Evolutionary conservation across 2,113 vertebrate genomes (phyloP).

Genomic region (Isichthys henryi): DNA sequence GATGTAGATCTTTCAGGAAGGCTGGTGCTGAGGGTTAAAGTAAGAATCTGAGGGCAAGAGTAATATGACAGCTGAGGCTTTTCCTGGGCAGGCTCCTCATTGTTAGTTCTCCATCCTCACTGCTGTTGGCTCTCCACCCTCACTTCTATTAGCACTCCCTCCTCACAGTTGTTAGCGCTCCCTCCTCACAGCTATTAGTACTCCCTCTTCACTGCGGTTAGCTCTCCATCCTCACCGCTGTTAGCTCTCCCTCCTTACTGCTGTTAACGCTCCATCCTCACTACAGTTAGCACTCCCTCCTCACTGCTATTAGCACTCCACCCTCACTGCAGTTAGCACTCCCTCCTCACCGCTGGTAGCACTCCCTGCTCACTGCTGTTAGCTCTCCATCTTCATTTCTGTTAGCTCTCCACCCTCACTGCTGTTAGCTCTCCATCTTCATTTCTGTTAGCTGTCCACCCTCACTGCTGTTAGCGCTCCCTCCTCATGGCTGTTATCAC

Average conservation of each 20-base stretch:
- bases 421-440: neutral
- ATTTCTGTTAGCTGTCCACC: no score
- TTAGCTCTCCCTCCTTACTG: no score
- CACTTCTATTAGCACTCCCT: neutral
- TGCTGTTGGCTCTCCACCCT: neutral
- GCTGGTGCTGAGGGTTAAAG: neutral
- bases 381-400: neutral
- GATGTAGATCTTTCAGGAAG: neutral
- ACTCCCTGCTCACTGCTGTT: neutral
- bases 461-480: no score
- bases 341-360: no score
- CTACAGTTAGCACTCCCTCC: neutral
- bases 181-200: neutral
- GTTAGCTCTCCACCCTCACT: neutral
- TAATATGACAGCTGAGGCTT: neutral
- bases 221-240: neutral
- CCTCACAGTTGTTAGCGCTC: neutral
- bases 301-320: neutral
- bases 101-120: neutral
- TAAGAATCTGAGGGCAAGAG: neutral
- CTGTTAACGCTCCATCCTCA: neutral
- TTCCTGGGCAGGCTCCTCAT: neutral
- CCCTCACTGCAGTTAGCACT: neutral
- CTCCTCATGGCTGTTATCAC: no score
- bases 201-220: no score